Base-by-base conservation (phyloP, 2,888 invertebrate species). In the Drosophila austrosaltans region DNA sequence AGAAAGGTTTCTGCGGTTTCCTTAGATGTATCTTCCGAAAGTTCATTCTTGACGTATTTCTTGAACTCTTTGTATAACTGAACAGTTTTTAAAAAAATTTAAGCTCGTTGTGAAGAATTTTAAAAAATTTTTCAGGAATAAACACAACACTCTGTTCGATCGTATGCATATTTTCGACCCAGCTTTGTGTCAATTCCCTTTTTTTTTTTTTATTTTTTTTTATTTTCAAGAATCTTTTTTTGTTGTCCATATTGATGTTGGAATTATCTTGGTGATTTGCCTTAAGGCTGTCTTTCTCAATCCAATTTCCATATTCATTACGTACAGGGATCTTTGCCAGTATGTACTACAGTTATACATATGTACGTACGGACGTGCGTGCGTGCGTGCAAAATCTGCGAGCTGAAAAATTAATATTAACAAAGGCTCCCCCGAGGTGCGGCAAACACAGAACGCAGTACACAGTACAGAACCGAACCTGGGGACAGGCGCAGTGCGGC, bases 381-480 rank as follows among this genome's bases (percentile, higher is more conserved):
- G 87, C 82, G 87, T 85, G 82, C 85, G 69, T 80, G 82, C 77
- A 64, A 84, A 85, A 85, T 85, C 84, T 81, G 82, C 74, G 81
- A 79, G 66, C 42, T 69, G 65, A 77, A 76, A 80, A 76, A 79
- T 82, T 69, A 76, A 69, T 77, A 84, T 87, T 84, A 87, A 85
- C 87, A 85, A 87, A 76, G 75, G 64, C 59, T 77, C 72, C 69
- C 48, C 78, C 68, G 71, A 73, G 86, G 69, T 75, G 81, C 54
- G 74, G 57, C 61, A 58, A 59, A 7, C 40, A 36, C 30, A 32
- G 12, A 42, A 36, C 54, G 42, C 63, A 76, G 61, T 59, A 57
- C 59, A 44, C 65, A 30, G 61, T 60, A 60, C 48, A 60, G 25
- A 36, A 48, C 12, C 12, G 48, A 53, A 56, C 67, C 61, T 61